Evolutionary conservation across 2,113 vertebrate genomes (phyloP).

Genomic region (Carlito syrichta): DNA sequence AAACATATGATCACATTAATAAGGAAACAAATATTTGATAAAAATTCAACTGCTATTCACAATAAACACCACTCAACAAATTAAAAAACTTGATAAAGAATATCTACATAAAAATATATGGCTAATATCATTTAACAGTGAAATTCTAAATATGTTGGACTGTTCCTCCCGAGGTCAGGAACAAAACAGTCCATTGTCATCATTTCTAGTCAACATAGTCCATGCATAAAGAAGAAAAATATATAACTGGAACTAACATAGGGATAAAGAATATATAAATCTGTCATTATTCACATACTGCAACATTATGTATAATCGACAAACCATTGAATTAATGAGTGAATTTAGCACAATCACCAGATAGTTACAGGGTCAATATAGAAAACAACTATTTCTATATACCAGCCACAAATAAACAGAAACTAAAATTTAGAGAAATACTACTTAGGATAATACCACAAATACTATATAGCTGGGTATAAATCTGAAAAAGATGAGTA

Average conservation of each 20-base stretch:
- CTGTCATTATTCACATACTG: not conserved
- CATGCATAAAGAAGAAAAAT: not conserved
- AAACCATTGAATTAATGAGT: not conserved
- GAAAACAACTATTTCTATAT: not conserved
- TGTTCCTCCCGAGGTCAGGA: not conserved
- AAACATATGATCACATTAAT: not conserved
- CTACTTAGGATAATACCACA: not conserved
- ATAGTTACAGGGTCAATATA: not conserved
- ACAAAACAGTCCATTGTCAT: not conserved
- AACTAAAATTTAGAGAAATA: not conserved
- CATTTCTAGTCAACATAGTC: not conserved
- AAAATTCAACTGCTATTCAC: not conserved
- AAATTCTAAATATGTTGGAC: not conserved
- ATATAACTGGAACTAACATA: not conserved
- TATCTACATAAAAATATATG: not conserved
- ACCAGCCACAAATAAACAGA: not conserved
- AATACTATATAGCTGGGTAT: not conserved
- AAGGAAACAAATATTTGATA: not conserved
- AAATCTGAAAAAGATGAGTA: not conserved
- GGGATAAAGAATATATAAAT: not conserved
- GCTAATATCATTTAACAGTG: not conserved
- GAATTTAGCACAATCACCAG: not conserved
- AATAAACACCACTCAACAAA: not conserved
- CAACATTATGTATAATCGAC: not conserved
- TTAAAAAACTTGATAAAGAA: not conserved